phyloP scores from a whole-genome alignment of 2,113 vertebrate genomes.

The Morphnarchus princeps region DNA sequence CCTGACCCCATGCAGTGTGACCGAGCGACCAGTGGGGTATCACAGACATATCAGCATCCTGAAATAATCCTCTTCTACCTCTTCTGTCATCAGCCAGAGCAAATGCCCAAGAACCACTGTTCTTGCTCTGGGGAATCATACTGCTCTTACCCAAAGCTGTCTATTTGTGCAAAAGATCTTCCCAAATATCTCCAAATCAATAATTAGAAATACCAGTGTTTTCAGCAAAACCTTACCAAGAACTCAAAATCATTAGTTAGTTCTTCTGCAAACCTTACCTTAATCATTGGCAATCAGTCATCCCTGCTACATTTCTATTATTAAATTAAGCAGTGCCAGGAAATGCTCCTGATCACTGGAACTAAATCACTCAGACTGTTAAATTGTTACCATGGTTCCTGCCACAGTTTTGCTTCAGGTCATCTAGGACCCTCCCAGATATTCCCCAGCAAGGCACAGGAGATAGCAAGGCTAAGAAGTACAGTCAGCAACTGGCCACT shows the following conservation, averaged over 20 bases:
- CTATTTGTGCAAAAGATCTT: background rate
- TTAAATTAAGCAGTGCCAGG: background rate
- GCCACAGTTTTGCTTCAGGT: background rate
- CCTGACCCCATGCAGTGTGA: fast-evolving
- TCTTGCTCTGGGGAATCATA: background rate
- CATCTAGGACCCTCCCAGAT: background rate
- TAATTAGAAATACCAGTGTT: background rate
- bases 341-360: background rate
- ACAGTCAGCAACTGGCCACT: background rate
- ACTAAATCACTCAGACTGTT: background rate
- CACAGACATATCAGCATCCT: background rate
- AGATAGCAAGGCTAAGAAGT: background rate
- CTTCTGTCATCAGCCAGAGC: background rate
- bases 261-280: background rate
- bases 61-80: background rate
- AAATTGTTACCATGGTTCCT: fast-evolving
- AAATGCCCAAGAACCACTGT: background rate
- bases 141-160: background rate
- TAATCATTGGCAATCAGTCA: background rate
- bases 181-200: background rate
- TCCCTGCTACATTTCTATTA: background rate
- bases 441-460: background rate
- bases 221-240: background rate
- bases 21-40: background rate
- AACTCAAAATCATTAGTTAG: background rate